Evolutionary conservation across 2,888 invertebrate species (phyloP).

Genomic region (Trileptium ribeirensis): DNA sequence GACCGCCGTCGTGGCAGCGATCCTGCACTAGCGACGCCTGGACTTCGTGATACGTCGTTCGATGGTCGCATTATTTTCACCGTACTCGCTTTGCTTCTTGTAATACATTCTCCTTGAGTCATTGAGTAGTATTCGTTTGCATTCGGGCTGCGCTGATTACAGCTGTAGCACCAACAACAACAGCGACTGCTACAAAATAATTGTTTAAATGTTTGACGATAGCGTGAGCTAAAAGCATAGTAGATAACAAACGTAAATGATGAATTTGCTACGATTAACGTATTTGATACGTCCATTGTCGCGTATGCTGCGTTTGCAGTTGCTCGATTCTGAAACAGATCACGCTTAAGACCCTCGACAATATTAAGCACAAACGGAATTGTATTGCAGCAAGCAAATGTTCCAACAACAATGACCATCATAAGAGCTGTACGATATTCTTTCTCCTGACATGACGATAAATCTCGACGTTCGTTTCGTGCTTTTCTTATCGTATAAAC

Average conservation of each 20-base stretch:
- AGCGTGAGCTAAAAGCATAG: constrained; percentile 1
- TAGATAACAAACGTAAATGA: constrained; percentile 11
- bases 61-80: too few species aligned
- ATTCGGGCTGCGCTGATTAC: too few species aligned
- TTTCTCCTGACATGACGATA: constrained; percentile 1
- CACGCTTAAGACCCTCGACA: constrained; percentile 11
- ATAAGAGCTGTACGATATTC: constrained; percentile 6
- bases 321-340: background rate
- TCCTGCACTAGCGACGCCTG: too few species aligned
- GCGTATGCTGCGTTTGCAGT: constrained; percentile 9
- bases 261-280: constrained; percentile 12
- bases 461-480: background rate
- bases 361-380: constrained; percentile 9
- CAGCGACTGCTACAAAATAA: too few species aligned
- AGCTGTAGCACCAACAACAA: too few species aligned
- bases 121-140: too few species aligned
- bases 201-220: constrained; percentile 2
- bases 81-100: too few species aligned
- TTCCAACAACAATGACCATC: constrained; percentile 1
- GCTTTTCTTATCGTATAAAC: background rate
- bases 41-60: too few species aligned
- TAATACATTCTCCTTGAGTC: too few species aligned
- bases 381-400: background rate
- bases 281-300: constrained; percentile 7
- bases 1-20: too few species aligned